Evolutionary conservation across 2,113 vertebrate genomes (phyloP).

Genomic region (Protobothrops mucrosquamatus): DNA sequence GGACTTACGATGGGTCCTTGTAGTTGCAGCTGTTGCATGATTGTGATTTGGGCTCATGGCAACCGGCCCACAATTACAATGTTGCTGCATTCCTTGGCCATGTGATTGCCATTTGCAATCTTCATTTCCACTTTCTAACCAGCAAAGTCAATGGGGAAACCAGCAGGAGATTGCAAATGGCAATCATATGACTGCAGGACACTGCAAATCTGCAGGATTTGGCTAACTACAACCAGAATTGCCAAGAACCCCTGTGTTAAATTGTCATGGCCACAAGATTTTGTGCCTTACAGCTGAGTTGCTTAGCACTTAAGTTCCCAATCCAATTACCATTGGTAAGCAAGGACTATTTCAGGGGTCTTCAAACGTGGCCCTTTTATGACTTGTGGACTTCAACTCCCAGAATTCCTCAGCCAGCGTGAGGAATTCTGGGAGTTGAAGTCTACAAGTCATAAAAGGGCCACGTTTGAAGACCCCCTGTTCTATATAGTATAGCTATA

Average conservation of each 20-base stretch:
- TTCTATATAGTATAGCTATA: background rate
- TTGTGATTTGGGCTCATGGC: background rate
- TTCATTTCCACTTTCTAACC: background rate
- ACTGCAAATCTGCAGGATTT: background rate
- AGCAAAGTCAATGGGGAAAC: background rate
- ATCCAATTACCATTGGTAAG: background rate
- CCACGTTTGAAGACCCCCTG: too few relatives aligned
- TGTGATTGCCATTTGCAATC: background rate
- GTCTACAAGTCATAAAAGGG: too few relatives aligned
- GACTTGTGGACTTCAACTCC: too few relatives aligned
- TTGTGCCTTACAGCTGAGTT: background rate
- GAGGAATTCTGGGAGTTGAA: too few relatives aligned
- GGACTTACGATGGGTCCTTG: background rate
- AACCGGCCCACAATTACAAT: background rate
- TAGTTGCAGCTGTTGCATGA: background rate
- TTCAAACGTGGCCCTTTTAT: too few relatives aligned
- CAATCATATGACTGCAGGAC: background rate
- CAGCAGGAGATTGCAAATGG: background rate
- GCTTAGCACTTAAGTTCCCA: background rate
- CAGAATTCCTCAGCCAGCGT: too few relatives aligned
- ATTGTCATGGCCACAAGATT: background rate
- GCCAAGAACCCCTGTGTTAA: background rate
- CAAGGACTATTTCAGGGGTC: background rate
- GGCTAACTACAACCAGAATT: background rate
- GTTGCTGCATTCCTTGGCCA: background rate